Evolutionary conservation across 2,888 invertebrate species (phyloP).

Genomic region (Stenodera caucasica): DNA sequence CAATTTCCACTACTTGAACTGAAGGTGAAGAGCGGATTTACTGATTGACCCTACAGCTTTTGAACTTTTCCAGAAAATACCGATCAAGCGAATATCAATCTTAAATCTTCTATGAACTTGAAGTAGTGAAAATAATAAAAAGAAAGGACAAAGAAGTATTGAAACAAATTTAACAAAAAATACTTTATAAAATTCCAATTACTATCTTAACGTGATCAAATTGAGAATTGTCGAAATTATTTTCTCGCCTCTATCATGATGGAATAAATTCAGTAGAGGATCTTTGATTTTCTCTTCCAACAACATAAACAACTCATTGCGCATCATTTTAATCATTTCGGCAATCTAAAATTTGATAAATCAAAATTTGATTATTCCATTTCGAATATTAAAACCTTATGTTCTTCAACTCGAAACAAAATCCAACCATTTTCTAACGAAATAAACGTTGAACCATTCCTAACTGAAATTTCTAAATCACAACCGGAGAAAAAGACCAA

Average conservation of each 20-base stretch:
- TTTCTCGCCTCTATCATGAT: constrained; percentile 73
- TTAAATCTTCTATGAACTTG: neutral
- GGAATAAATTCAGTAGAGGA: constrained; percentile 72
- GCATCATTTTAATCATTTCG: constrained; percentile 77
- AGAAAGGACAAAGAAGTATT: neutral
- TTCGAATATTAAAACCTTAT: constrained; percentile 60
- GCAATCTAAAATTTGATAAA: constrained; percentile 63
- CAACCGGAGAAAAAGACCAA: constrained; percentile 75
- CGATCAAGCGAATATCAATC: neutral
- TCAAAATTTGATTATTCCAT: too few relatives aligned
- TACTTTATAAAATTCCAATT: neutral
- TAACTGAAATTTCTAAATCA: constrained; percentile 70
- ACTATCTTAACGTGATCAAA: constrained; percentile 56
- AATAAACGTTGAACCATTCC: constrained; percentile 72
- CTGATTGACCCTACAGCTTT: neutral
- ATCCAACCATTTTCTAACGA: constrained; percentile 82
- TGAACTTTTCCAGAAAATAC: constrained; percentile 1
- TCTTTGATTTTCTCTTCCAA: constrained; percentile 83
- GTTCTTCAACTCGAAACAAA: constrained; percentile 74
- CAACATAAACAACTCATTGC: constrained; percentile 73
- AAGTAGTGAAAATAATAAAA: neutral
- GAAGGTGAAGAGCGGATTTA: constrained; percentile 5
- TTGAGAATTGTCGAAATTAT: constrained; percentile 77
- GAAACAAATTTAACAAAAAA: constrained; percentile 7
- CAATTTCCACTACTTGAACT: constrained; percentile 12